Evolutionary conservation across 2,888 invertebrate genomes (phyloP), one percentile per base, ranked within the genome.

Genomic region (Athalia cordata): DNA sequence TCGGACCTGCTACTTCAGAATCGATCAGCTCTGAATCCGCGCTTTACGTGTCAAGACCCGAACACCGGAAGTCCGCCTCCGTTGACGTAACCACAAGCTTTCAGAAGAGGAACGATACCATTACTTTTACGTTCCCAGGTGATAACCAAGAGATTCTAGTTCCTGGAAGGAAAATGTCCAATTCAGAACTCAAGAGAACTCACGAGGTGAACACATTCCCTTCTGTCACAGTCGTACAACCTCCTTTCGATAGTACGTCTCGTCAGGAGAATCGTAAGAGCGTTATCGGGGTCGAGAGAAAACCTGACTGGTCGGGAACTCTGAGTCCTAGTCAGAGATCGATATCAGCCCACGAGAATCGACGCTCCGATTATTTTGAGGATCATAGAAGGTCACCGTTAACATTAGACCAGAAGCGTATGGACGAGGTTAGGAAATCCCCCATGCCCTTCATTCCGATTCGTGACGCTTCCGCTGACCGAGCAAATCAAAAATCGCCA

Each of bases 311-410:
- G 81, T 85, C 86, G 84, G 86, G 87, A 13, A 88, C 85, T 77
- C 81, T 89, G 9, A 89, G 87, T 79, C 89, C 89, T 45, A 89
- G 88, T 86, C 89, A 88, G 77, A 85, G 89, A 77, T 80, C 83
- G 0, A 83, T 86, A 11, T 80, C 87, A 29, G 29, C 29, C 3
- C 87, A 87, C 81, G 89, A 89, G 80, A 87, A 87, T 68, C 83
- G 89, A 79, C 83, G 90, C 52, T 89, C 89, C 5, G 90, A 89
- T 83, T 89, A 89, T 78, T 89, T 89, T 72, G 90, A 90, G 43
- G 90, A 90, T 29, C 89, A 89, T 49, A 84, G 89, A 77, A 81
- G 88, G 15, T 89, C 89, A 0, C 89, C 90, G 5, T 86, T 90
- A 87, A 88, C 85, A 29, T 81, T 89, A 5, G 89, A 89, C 9